Percentiles rank a stretch among this genome's conserved stretches.
phyloP scores from a whole-genome alignment of 2,797 vertebrate species.

The Enteromius afrohamiltoni region DNA sequence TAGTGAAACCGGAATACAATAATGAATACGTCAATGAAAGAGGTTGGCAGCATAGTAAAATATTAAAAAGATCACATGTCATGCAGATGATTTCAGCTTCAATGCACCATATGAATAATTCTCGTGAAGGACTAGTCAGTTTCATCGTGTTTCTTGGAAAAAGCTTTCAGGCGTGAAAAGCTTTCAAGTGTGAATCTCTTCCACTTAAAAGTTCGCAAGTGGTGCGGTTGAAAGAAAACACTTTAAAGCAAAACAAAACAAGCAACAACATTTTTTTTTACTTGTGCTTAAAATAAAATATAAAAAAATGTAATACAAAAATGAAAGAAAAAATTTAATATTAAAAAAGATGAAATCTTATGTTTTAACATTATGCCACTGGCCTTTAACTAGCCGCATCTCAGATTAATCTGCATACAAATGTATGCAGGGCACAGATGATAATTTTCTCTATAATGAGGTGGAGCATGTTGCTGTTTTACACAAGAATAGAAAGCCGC shows the following conservation, averaged over 20 bases:
- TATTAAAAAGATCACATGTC: neutral
- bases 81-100: constrained; percentile 11
- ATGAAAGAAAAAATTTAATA: neutral
- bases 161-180: neutral
- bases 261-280: too few species aligned
- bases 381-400: constrained; percentile 18
- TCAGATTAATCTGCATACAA: constrained; percentile 56
- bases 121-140: neutral
- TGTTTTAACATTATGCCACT: neutral
- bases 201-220: neutral
- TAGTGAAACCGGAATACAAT: neutral
- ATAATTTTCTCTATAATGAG: constrained; percentile 76
- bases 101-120: constrained; percentile 12
- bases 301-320: too few species aligned
- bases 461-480: constrained; percentile 71
- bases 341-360: neutral
- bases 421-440: constrained; percentile 67
- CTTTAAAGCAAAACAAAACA: neutral
- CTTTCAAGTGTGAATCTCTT: constrained; percentile 23
- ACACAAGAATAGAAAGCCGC: constrained; percentile 69
- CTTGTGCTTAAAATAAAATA: neutral
- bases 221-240: neutral
- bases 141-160: constrained; percentile 13
- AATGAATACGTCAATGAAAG: neutral
- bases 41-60: neutral